A percentile compares a stretch with the other conserved stretches of the same genome.
Conservation (phyloP, 2,888 invertebrate species). For the Abrostola tripartita region DNA sequence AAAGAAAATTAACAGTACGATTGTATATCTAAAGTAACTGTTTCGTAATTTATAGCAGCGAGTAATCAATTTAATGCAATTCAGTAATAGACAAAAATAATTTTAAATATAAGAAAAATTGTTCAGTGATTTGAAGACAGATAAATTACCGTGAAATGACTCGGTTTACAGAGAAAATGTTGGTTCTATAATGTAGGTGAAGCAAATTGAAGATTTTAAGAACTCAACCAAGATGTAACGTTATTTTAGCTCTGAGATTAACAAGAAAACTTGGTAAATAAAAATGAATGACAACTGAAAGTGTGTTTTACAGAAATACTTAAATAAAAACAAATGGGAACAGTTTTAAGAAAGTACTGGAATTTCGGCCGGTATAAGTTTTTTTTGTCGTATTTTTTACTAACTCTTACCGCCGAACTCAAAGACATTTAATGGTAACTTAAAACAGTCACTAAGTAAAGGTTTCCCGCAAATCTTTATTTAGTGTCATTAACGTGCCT, state of each 20-base stretch:
- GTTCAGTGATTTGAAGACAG: conserved; percentile 16
- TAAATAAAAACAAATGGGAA: neutral
- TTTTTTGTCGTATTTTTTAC: too few species aligned
- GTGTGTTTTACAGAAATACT: too few species aligned
- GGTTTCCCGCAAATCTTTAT: too few species aligned
- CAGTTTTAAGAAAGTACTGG: neutral
- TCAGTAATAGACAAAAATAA: conserved; percentile 13
- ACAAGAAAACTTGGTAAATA: conserved; percentile 2
- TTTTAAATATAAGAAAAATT: conserved; percentile 20
- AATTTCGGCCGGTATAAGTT: too few species aligned
- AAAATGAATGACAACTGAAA: neutral
- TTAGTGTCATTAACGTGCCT: too few species aligned
- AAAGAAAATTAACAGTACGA: conserved; percentile 11
- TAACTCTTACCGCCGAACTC: too few species aligned
- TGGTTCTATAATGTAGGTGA: conserved; percentile 21
- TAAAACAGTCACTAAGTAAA: too few species aligned
- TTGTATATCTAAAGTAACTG: conserved; percentile 8
- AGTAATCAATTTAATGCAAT: conserved; percentile 33
- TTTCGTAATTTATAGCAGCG: conserved; percentile 13
- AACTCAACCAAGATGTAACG: conserved; percentile 23
- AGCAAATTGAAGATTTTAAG: conserved; percentile 9
- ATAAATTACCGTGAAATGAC: conserved; percentile 39
- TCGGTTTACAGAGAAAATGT: conserved; percentile 23
- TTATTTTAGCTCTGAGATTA: conserved; percentile 5
- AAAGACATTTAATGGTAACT: too few species aligned